phyloP scores from a whole-genome alignment of 1,140 invertebrate species.

The Eciton burchellii region DNA sequence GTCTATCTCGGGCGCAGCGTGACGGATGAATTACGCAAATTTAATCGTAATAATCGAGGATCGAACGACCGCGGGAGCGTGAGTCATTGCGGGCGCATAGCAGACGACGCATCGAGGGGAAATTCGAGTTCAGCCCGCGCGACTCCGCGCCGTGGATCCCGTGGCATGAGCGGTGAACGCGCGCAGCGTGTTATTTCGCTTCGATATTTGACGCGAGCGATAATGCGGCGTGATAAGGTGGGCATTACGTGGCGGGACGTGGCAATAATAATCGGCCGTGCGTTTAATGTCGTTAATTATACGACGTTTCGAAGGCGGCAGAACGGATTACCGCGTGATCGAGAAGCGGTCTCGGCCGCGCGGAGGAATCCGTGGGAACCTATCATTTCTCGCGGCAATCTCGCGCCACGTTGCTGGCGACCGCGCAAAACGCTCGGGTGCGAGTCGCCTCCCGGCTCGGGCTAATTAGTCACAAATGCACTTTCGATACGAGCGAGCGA shows the following conservation, averaged over 20 bases:
- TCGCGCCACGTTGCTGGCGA: constrained; percentile 55
- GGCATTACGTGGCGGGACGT: constrained; percentile 33
- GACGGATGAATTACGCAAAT: background rate
- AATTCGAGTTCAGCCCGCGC: constrained; percentile 1
- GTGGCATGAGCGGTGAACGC: background rate
- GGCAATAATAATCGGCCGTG: constrained; percentile 48
- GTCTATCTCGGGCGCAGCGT: background rate
- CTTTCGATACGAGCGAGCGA: background rate
- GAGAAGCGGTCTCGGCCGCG: constrained; percentile 36
- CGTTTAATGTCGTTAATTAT: constrained; percentile 58
- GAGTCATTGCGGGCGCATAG: background rate
- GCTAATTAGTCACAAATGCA: constrained; percentile 39
- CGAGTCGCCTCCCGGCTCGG: background rate
- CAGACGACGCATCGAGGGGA: background rate
- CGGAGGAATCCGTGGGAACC: constrained; percentile 59
- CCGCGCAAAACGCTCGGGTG: constrained; percentile 49
- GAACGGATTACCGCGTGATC: constrained; percentile 55
- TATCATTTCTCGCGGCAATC: constrained; percentile 63
- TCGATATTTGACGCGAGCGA: constrained; percentile 55
- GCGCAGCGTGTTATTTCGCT: constrained; percentile 33
- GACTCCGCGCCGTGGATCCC: too few relatives aligned
- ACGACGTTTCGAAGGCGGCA: constrained; percentile 50
- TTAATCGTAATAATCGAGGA: background rate
- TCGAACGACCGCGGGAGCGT: background rate
- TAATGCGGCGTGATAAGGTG: constrained; percentile 49